These are phyloP conservation scores for Trissolcus brochymenae DNA, from an alignment of 2,888 invertebrate species.

Conservation along the genomic window DNA sequence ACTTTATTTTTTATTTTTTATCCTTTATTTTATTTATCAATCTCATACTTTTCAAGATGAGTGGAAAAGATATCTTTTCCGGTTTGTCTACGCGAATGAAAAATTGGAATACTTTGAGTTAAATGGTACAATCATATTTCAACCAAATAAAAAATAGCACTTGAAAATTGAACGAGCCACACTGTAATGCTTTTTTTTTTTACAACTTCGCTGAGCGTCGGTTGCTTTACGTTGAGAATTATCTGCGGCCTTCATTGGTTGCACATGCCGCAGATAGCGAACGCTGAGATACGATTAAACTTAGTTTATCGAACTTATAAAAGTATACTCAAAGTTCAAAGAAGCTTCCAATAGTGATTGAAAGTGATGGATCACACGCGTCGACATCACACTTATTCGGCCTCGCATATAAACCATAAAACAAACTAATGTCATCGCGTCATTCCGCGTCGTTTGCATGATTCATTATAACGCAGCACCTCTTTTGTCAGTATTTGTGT, in stretches of 20 bases:
- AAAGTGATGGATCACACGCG: conserved; percentile 38
- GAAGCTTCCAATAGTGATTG: conserved; percentile 41
- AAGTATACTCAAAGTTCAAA: conserved; percentile 52
- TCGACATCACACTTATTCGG: too few species aligned
- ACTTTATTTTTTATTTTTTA: too few species aligned
- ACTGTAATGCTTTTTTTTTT: too few species aligned
- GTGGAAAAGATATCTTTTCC: background rate
- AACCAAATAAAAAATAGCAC: conserved; percentile 39
- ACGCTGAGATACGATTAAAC: conserved; percentile 49
- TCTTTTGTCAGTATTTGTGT: background rate
- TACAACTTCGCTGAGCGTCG: conserved; percentile 43
- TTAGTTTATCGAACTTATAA: conserved; percentile 54
- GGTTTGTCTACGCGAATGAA: background rate
- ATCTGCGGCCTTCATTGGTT: conserved; percentile 39
- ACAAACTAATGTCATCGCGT: background rate
- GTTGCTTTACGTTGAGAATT: conserved; percentile 46
- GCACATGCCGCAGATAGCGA: conserved; percentile 42
- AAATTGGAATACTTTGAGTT: conserved; percentile 10
- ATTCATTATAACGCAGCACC: background rate
- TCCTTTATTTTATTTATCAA: too few species aligned
- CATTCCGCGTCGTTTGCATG: background rate
- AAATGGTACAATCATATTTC: conserved; percentile 14
- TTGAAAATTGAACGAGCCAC: conserved; percentile 36
- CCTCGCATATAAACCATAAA: conserved; percentile 4
- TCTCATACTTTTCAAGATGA: too few species aligned